A percentile compares a stretch with the other conserved stretches of the same genome.
phyloP scores from a whole-genome alignment of 2,888 invertebrate genomes.

The Drosophila koepferae region DNA sequence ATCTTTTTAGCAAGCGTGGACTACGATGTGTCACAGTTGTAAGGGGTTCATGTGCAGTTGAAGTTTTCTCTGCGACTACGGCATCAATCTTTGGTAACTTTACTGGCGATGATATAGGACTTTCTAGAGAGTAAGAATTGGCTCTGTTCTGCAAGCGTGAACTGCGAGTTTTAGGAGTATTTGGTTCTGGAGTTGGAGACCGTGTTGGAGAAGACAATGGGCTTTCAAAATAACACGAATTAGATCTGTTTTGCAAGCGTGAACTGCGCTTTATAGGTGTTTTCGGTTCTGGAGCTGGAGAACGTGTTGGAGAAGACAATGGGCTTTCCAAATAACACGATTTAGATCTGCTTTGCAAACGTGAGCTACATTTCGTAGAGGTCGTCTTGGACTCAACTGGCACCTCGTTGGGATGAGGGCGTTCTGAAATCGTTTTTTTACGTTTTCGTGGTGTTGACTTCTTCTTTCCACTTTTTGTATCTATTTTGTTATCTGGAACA shows the following conservation, averaged over 20 bases:
- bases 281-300: not conserved
- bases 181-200: not conserved
- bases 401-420: not conserved
- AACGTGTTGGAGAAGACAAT: not conserved
- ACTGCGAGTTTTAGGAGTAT: not conserved
- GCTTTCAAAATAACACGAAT: constrained; percentile 4
- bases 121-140: constrained; percentile 6
- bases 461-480: not conserved
- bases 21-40: not conserved
- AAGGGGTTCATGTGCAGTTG: not conserved
- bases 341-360: not conserved
- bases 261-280: not conserved
- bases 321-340: not conserved
- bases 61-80: not conserved
- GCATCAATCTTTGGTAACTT: not conserved
- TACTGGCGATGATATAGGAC: not conserved
- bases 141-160: not conserved
- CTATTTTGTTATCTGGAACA: not conserved
- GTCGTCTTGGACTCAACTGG: not conserved
- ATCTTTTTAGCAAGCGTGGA: not conserved
- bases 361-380: not conserved
- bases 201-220: not conserved
- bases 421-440: not conserved
- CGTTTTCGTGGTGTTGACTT: constrained; percentile 6
- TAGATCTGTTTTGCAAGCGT: not conserved